phyloP scores from a whole-genome alignment of 2,888 invertebrate species.

The Orgyia antiqua region DNA sequence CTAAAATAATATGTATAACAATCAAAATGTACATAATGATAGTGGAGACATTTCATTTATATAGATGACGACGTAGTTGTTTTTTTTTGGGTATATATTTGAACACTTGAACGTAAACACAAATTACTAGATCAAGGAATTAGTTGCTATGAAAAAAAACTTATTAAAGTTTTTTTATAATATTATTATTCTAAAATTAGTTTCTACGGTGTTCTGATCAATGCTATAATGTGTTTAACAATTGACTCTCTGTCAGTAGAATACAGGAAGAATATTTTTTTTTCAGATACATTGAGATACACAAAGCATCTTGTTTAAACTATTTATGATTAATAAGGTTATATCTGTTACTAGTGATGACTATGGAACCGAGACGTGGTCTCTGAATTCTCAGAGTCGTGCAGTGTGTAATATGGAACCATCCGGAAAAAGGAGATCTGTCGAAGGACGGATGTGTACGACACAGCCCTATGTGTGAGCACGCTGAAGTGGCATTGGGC shows the following conservation, averaged over 20 bases:
- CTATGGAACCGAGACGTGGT: too few species aligned
- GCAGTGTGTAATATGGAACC: too few species aligned
- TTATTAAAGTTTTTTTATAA: not conserved
- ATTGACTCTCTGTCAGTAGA: not conserved
- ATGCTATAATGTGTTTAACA: constrained; percentile 2
- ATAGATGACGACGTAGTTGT: not conserved
- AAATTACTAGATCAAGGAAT: not conserved
- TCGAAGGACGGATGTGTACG: too few species aligned
- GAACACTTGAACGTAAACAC: not conserved
- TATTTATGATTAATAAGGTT: too few species aligned
- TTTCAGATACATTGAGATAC: not conserved
- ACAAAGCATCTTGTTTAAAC: not conserved
- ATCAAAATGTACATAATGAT: constrained; percentile 7
- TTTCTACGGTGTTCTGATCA: constrained; percentile 5
- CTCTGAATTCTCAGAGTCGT: too few species aligned
- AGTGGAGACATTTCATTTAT: constrained; percentile 1
- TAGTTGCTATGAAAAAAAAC: not conserved
- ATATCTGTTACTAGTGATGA: too few species aligned
- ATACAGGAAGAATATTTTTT: not conserved
- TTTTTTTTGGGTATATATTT: not conserved
- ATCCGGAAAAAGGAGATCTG: too few species aligned
- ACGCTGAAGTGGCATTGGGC: too few species aligned
- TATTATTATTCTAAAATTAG: constrained; percentile 13
- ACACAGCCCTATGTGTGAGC: too few species aligned
- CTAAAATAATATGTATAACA: too few species aligned